Evolutionary conservation across 2,113 vertebrate species (phyloP).

Genomic region (Saguinus midas): DNA sequence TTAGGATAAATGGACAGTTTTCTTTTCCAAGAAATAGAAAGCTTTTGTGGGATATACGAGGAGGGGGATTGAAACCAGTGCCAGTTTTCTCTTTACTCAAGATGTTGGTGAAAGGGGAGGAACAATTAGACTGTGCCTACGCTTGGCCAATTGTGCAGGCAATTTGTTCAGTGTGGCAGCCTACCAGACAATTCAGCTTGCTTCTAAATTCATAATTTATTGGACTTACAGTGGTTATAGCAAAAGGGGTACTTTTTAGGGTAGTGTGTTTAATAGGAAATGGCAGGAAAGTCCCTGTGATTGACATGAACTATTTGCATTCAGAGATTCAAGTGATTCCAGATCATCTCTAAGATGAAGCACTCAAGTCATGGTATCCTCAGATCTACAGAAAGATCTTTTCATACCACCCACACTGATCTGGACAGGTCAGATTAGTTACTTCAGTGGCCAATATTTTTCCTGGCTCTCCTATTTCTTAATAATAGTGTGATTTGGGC

Average conservation of each 20-base stretch:
- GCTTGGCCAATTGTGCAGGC: neutral
- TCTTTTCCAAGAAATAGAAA: constrained; percentile 60
- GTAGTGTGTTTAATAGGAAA: neutral
- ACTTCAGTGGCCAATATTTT: neutral
- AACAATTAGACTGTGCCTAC: neutral
- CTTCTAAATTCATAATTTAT: neutral
- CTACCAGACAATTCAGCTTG: neutral
- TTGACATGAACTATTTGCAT: neutral
- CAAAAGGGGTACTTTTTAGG: constrained; percentile 18
- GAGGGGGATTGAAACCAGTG: neutral
- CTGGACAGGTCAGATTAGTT: neutral
- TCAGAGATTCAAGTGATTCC: neutral
- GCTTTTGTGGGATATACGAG: neutral
- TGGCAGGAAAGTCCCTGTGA: neutral
- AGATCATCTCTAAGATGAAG: neutral
- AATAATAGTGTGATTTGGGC: neutral
- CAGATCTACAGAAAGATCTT: neutral
- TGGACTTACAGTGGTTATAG: neutral
- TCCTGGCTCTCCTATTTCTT: neutral
- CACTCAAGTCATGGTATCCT: neutral
- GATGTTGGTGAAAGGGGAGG: constrained; percentile 14
- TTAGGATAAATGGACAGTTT: constrained; percentile 55
- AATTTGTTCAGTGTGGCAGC: neutral
- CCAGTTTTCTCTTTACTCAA: constrained; percentile 47
- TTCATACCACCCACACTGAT: neutral